A percentile compares a stretch with the other conserved stretches of the same genome.
Conservation (phyloP, 2,113 vertebrate genomes). For the Arvicanthis niloticus region DNA sequence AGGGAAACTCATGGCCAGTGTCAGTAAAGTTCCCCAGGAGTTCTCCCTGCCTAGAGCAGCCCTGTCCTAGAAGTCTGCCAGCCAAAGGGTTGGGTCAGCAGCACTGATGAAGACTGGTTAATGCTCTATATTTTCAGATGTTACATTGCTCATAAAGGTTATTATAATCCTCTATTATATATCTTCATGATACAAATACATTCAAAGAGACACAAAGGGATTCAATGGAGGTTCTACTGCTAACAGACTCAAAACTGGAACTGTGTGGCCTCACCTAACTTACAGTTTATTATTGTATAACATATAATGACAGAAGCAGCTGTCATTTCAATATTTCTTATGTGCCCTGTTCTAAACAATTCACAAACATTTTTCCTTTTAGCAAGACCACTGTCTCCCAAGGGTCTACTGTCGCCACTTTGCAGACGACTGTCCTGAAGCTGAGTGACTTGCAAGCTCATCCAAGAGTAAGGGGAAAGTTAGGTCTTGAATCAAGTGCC, state of each 20-base stretch:
- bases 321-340: not conserved
- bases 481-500: not conserved
- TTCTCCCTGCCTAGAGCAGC: not conserved
- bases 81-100: not conserved
- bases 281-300: not conserved
- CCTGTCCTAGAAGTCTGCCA: not conserved
- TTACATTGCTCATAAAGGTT: not conserved
- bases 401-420: not conserved
- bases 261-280: not conserved
- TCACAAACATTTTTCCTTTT: not conserved
- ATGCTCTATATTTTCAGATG: not conserved
- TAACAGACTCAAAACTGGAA: not conserved
- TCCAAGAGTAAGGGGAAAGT: not conserved
- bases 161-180: not conserved
- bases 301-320: not conserved
- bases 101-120: not conserved
- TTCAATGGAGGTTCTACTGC: not conserved
- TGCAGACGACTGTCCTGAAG: not conserved
- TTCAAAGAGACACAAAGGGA: not conserved
- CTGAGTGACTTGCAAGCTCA: not conserved
- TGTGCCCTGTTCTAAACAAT: not conserved
- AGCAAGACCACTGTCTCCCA: not conserved
- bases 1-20: not conserved
- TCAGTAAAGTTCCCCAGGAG: not conserved
- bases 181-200: not conserved